A percentile compares a stretch with the other conserved stretches of the same genome.
phyloP scores from a whole-genome alignment of 1,140 invertebrate species.

The Diuraphis noxia region DNA sequence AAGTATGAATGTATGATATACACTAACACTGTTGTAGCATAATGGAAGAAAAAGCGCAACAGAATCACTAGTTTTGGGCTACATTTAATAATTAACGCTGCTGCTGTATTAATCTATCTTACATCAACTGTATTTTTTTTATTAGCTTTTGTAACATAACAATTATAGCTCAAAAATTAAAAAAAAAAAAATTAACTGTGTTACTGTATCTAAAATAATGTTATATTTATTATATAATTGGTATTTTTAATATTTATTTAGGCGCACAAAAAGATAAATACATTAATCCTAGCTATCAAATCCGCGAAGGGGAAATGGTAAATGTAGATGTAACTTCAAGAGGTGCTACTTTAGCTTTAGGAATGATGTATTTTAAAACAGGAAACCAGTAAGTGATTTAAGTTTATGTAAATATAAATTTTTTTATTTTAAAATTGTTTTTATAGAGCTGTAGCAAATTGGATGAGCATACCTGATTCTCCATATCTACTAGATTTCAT shows the following conservation, averaged over 20 bases:
- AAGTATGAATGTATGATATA: background rate
- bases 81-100: background rate
- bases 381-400: slow-evolving; percentile 66
- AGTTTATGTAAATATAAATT: background rate
- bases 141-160: too few species aligned
- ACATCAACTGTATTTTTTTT: too few species aligned
- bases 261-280: slow-evolving; percentile 83
- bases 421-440: slow-evolving; percentile 48
- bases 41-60: background rate
- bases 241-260: slow-evolving; percentile 56
- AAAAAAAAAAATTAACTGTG: too few species aligned
- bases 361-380: slow-evolving; percentile 89
- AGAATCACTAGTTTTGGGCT: background rate
- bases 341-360: slow-evolving; percentile 90
- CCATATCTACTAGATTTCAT: slow-evolving; percentile 91
- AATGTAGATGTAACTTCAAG: slow-evolving; percentile 96
- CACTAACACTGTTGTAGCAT: background rate
- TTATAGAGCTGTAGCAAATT: slow-evolving; percentile 81
- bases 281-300: slow-evolving; percentile 79
- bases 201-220: background rate
- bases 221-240: background rate
- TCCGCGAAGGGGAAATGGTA: slow-evolving; percentile 87
- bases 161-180: too few species aligned
- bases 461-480: slow-evolving; percentile 88
- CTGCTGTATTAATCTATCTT: background rate